Conservation (phyloP, 1,140 invertebrate species). For the Drosophila gunungcola region DNA sequence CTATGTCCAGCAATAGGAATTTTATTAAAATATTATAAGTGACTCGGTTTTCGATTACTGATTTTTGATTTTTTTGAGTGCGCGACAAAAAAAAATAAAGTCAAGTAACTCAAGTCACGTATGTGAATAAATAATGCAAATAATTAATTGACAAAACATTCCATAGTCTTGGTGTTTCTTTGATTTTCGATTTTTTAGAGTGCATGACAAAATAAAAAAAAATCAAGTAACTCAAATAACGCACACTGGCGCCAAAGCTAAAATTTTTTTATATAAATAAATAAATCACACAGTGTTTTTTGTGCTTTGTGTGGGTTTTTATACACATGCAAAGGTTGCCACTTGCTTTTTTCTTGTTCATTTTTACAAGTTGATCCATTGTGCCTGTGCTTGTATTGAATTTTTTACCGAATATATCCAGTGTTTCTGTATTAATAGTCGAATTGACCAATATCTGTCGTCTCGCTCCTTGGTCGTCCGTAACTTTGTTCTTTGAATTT, state of each 20-base stretch:
- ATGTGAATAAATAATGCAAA: not conserved
- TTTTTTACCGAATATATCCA: not conserved
- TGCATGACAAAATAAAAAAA: too few species aligned
- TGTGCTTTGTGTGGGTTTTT: too few species aligned
- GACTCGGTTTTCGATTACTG: not conserved
- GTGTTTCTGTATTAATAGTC: slow-evolving; percentile 9
- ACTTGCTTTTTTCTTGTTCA: not conserved
- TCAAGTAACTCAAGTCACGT: not conserved
- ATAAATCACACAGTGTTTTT: too few species aligned
- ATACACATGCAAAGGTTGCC: not conserved
- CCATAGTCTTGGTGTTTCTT: too few species aligned
- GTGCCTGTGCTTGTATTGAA: too few species aligned
- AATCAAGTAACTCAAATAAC: not conserved
- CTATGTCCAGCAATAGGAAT: not conserved
- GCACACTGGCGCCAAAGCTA: not conserved
- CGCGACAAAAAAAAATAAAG: too few species aligned
- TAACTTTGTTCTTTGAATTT: not conserved
- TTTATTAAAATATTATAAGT: not conserved
- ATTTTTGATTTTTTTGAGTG: not conserved
- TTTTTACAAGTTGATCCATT: too few species aligned
- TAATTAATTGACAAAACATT: too few species aligned
- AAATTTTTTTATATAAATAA: not conserved
- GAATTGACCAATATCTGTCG: slow-evolving; percentile 7
- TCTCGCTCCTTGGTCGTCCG: not conserved
- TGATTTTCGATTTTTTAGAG: not conserved